Evolutionary conservation across 2,797 vertebrate species (phyloP), one percentile per base, ranked within the genome.

Genomic region (Rhinoraja longicauda): DNA sequence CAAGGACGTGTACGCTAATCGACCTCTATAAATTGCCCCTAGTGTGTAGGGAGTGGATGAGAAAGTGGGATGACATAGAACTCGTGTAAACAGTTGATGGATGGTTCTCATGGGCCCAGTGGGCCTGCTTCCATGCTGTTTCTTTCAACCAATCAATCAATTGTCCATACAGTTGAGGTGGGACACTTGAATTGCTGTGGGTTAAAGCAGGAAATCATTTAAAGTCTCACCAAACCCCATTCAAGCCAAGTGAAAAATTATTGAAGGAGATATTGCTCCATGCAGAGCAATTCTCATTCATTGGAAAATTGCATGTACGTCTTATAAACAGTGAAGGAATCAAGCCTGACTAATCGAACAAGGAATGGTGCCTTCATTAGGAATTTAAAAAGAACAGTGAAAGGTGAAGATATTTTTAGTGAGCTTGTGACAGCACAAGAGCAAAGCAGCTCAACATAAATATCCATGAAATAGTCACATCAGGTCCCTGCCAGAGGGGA

Each of bases 361-460:
- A 4, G 2, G 29, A 88, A 32, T 64, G 57, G 29, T 64, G 15
- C 82, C 59, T 88, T 64, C 59, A 64, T 64, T 88, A n/a, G 57
- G 53, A 29, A 19, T 62, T 86, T 86, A n/a, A n/a, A 17, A 17
- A 62, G 29, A 84, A n/a, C 4, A 62, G 13, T 32, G 15, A 64
- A 88, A 88, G 82, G n/a, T 88, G 81, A 15, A 64, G 5, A 19
- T 88, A 32, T 88, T 88, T 88, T 88, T 88, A 64, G 82, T 88
- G 82, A 88, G 82, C 29, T 88, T 32, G 1, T 64, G 29, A n/a
- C 57, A 64, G 57, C 6, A 57, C 15, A 64, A 29, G 62, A 64
- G 62, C 59, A 59, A 64, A 62, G 59, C 88, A 15, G 57, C 59
- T 64, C 29, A 88, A 64, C 29, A 88, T 88, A 64, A 88, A 88